Base-by-base conservation (phyloP, 2,113 vertebrate species). In the Panthera leo region DNA sequence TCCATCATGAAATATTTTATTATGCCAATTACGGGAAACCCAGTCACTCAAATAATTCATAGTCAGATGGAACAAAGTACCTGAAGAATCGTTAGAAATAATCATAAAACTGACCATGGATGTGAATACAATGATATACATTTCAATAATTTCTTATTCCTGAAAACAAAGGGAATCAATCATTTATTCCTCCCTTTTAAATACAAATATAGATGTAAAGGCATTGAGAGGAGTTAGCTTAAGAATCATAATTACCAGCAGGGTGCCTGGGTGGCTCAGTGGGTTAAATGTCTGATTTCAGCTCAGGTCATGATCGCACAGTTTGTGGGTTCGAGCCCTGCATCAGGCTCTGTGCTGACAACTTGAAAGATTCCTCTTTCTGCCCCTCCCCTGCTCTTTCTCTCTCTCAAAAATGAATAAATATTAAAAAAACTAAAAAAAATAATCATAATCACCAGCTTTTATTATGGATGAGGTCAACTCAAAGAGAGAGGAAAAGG, bases 401-500 rank as follows among this genome's bases (percentile, higher is more conserved):
- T 61, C 19, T 61, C 55, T 61, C 19, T 61, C 58, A 61, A 61
- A 61, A 61, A 23, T 61, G 21, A 21, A 58, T 58, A 61, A 61
- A 61, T 18, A 61, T 61, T 23, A 1, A 25, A 61, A 61, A 8
- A 61, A 61, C 23, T 58, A 21, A 58, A 58, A 58, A 58, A 61
- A 61, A 92, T 18, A 19, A 67, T 86, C 14, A 73, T 78, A 92
- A 90, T 89, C 84, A 95, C 53, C 68, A 93, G 45, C n/a, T 90
- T 96, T 93, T 55, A 86, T 89, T 96, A 84, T n/a, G 3, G 29
- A 63, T 53, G 85, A 85, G 92, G 91, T 94, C 97, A 97, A 71
- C 36, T 75, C 97, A 91, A 94, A 94, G 86, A 91, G 92, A 97
- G 85, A 97, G 97, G 39, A 88, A 65, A 97, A 97, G 95, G 95